These are phyloP conservation scores for Neolamprologus kungweensis DNA, from an alignment of 2,113 vertebrate species.

Conservation along the genomic window DNA sequence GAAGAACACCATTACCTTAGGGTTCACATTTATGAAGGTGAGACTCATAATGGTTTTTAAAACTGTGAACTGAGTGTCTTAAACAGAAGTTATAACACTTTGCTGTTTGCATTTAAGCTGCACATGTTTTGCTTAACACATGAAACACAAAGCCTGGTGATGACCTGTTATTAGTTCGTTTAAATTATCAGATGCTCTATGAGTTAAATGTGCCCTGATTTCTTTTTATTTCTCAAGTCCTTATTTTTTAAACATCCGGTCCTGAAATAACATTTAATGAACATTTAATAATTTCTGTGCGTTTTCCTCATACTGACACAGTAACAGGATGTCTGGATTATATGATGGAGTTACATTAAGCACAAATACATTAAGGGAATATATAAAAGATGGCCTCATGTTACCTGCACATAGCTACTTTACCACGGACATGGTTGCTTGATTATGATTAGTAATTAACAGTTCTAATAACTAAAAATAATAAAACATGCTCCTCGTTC, in stretches of 20 bases:
- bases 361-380: not conserved
- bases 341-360: not conserved
- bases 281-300: rapidly evolving
- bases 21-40: not conserved
- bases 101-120: not conserved
- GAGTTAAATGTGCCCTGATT: not conserved
- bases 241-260: rapidly evolving
- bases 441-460: not conserved
- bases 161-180: rapidly evolving
- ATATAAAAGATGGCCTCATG: not conserved
- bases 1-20: rapidly evolving
- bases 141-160: not conserved
- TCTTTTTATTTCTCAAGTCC: not conserved
- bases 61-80: not conserved
- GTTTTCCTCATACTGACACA: not conserved
- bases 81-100: not conserved
- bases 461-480: not conserved
- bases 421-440: rapidly evolving
- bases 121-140: rapidly evolving
- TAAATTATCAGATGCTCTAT: rapidly evolving
- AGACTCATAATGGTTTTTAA: not conserved
- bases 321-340: not conserved
- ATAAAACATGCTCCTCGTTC: not conserved
- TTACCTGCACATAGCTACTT: not conserved
- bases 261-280: not conserved